Evolutionary conservation across 2,113 vertebrate genomes (phyloP).

Genomic region (Rafetus swinhoei): DNA sequence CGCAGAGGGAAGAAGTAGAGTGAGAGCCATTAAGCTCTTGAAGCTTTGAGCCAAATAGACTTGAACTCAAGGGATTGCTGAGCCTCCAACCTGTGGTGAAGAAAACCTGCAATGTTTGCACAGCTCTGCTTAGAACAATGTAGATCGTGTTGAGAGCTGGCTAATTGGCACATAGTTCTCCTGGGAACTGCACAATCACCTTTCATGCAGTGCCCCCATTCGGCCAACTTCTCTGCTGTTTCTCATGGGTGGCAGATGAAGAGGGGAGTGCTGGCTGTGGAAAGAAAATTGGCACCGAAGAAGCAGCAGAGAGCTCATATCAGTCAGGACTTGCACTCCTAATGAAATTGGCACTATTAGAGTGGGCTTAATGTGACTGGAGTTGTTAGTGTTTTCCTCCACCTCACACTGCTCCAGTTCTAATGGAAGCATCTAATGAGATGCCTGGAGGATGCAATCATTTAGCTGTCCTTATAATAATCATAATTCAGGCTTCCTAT

Average conservation of each 20-base stretch:
- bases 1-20: neutral
- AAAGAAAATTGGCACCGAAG: neutral
- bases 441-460: slow-evolving; percentile 6
- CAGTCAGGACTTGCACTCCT: fast-evolving
- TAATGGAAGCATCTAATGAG: slow-evolving; percentile 17
- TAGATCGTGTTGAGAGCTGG: neutral
- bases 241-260: neutral
- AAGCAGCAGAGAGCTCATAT: neutral
- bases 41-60: neutral
- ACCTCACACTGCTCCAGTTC: slow-evolving; percentile 42
- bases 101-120: neutral
- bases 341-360: slow-evolving; percentile 9
- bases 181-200: neutral
- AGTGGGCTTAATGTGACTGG: neutral
- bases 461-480: slow-evolving; percentile 51
- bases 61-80: neutral
- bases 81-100: too few relatives aligned
- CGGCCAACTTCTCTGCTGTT: neutral
- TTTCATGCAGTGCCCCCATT: neutral
- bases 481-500: fast-evolving
- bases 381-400: slow-evolving; percentile 8
- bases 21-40: neutral
- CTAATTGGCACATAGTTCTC: too few relatives aligned
- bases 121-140: neutral
- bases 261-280: neutral